Base-by-base conservation (phyloP, 2,888 invertebrate genomes). In the Synanthedon andrenaeformis region DNA sequence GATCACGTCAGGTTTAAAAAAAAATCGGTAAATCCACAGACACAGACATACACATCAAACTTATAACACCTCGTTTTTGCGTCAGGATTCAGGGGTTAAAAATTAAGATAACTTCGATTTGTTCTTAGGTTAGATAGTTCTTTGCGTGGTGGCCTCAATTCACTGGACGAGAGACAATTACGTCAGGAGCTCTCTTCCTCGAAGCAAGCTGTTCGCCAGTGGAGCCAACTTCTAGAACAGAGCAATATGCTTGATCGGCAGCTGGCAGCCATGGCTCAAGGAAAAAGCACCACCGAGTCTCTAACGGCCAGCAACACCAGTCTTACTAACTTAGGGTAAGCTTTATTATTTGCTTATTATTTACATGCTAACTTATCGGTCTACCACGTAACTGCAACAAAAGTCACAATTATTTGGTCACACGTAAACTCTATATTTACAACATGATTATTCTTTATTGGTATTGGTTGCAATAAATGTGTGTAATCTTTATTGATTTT, bases 291-390 rank as follows among this genome's bases (percentile, higher is more conserved):
- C 59, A 62, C 79, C 59, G 75, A 87, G 70, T 82, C 89, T 51
- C 78, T 86, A 54, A 71, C 79, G 68, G 76, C 88, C 62, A 78
- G 90, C 84, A 79, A 85, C 72, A 81, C 72, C 62, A 88, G 88
- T 65, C 79, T 88, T 56, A 70, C 76, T 59, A 88, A 82, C 62
- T 74, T 84, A 55, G 87, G 87, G 88, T 88, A 56, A 87, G 86
- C 82, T 45, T 45, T 45, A 45, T 45, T 1, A 12, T 45, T 45
- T 12, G 4, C 14, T 14, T 1, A 52, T 55, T 17, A 52, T 28
- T 53, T 57, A 52, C 13, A 35, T 49, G 35, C 10, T 35, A 2
- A 35, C 10, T 35, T 45, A 2, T n/a, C 50, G 49, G 14, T 45
- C 12, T 23, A 41, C 35, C 35, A 35, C 0, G 10, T 10, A 35